Conservation (phyloP, 2,888 invertebrate species). For the Agrenia bidenticulata region DNA sequence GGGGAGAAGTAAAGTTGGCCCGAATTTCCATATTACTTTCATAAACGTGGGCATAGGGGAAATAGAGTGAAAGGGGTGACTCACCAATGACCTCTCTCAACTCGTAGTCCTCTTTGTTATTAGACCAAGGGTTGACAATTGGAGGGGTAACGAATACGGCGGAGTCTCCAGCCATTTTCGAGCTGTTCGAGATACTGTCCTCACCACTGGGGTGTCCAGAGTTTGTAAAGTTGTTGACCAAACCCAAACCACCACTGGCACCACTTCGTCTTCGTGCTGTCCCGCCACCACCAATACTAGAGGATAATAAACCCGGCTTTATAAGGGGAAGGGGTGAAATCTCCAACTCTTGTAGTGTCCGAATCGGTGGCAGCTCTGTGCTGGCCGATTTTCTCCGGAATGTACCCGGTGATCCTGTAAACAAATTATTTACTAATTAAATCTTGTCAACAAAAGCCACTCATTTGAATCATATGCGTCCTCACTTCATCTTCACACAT, state of each 20-base stretch:
- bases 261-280: slow-evolving; percentile 43
- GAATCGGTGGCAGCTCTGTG: slow-evolving; percentile 52
- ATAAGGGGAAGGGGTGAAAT: background rate
- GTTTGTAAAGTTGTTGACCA: slow-evolving; percentile 31
- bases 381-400: slow-evolving; percentile 62
- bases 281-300: slow-evolving; percentile 42
- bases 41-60: no score
- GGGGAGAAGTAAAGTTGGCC: no score
- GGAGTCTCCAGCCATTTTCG: slow-evolving; percentile 48
- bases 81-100: slow-evolving; percentile 88
- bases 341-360: background rate
- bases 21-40: no score
- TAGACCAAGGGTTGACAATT: slow-evolving; percentile 70
- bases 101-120: slow-evolving; percentile 88
- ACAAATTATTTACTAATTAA: no score
- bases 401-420: slow-evolving; percentile 61
- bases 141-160: slow-evolving; percentile 49
- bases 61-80: slow-evolving; percentile 3
- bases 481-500: no score
- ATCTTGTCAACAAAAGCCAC: no score
- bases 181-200: background rate
- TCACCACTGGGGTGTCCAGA: slow-evolving; percentile 9
- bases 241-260: slow-evolving; percentile 44
- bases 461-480: no score
- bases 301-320: slow-evolving; percentile 18